phyloP scores from a whole-genome alignment of 2,888 invertebrate species.

The Acleris sparsana region DNA sequence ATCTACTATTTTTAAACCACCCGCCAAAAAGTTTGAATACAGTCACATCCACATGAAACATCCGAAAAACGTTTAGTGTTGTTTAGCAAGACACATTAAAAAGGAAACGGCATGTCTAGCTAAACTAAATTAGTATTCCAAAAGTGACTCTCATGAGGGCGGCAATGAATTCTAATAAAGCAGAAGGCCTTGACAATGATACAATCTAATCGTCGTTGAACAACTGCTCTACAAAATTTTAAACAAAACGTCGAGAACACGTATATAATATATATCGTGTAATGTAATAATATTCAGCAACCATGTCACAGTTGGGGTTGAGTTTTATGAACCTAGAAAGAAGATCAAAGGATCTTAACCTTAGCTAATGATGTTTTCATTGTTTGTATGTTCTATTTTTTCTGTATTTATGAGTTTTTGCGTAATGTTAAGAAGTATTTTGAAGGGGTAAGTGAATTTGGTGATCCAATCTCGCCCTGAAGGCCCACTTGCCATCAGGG shows the following conservation, averaged over 20 bases:
- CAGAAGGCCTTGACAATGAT: conserved; percentile 76
- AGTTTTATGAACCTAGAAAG: too few species aligned
- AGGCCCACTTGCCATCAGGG: too few species aligned
- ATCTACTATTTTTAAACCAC: too few species aligned
- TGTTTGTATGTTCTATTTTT: too few species aligned
- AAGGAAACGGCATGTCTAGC: conserved; percentile 24
- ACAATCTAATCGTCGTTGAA: conserved; percentile 57
- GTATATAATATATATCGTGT: conserved; percentile 7
- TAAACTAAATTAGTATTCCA: conserved; percentile 67
- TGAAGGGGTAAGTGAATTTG: too few species aligned
- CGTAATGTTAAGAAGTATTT: too few species aligned
- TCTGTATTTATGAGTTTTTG: too few species aligned
- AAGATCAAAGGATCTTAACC: too few species aligned
- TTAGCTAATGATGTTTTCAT: too few species aligned
- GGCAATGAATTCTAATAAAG: conserved; percentile 75
- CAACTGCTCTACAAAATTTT: conserved; percentile 61
- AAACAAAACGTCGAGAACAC: conserved; percentile 14
- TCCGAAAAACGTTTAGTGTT: not conserved
- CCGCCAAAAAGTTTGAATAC: too few species aligned
- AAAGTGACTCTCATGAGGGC: conserved; percentile 68
- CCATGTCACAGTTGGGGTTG: not conserved
- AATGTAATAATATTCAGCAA: not conserved
- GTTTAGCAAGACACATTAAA: conserved; percentile 7
- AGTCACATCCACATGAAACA: too few species aligned
- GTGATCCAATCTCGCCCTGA: too few species aligned